Evolutionary conservation across 2,797 vertebrate species (phyloP), one percentile per base, ranked within the genome.

Genomic region (Phrynocephalus forsythii): DNA sequence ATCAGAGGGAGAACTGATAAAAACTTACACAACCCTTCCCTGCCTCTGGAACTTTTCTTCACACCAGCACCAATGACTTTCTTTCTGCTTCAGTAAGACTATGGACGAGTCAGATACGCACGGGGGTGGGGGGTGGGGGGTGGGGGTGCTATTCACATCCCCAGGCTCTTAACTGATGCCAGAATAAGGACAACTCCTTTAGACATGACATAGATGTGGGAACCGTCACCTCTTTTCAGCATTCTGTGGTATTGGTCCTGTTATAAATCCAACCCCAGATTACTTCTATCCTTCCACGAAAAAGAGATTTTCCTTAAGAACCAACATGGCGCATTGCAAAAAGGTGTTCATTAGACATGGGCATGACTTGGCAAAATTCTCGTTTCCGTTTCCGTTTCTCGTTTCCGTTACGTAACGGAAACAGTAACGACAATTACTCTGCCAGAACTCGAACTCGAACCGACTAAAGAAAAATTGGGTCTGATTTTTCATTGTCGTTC

Each of bases 241-340:
- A 38, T 68, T 76, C 68, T 76, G 68, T 38, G 22, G 6, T 75
- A 77, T 44, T 82, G 71, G 63, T 71, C 66, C 73, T 60, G 73
- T 63, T 82, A 63, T 86, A 72, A 82, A 82, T 60, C 75, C 50
- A 68, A 50, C 30, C 71, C 30, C 84, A 86, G 84, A 77, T 71
- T 78, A 82, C 73, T 33, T 24, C 76, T 85, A 85, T 85, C 73
- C 84, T 78, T 86, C 71, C n/a, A 77, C 33, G 8, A 50, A 82
- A 77, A 80, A 67, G 44, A 88, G 79, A 86, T 89, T 71, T 71
- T 71, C 30, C 2, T 2, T 28, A 77, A 71, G 72, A 82, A 56
- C 79, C 80, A 68, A 56, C 26, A 50, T 13, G 52, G 60, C 56
- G 86, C 67, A 89, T 82, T 89, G 71, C 77, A 89, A 71, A 33